Evolutionary conservation across 2,797 vertebrate species (phyloP).

Genomic region (Acipenser oxyrinchus): DNA sequence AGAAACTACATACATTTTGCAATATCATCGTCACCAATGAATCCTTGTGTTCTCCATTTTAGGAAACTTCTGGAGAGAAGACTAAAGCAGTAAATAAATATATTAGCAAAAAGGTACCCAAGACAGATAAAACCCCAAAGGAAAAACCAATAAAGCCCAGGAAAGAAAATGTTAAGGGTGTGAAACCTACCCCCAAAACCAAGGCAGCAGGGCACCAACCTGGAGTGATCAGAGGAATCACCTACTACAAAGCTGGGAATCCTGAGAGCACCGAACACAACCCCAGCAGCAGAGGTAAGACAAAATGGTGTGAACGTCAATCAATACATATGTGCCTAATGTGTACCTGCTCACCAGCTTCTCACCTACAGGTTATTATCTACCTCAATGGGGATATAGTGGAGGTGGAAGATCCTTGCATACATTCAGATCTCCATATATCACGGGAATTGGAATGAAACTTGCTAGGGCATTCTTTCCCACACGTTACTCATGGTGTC

Average conservation of each 20-base stretch:
- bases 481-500: too few relatives aligned
- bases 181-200: constrained; percentile 67
- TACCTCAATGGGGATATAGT: too few relatives aligned
- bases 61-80: constrained; percentile 68
- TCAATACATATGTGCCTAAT: too few relatives aligned
- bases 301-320: constrained; percentile 2
- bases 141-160: constrained; percentile 79
- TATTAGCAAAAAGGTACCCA: constrained; percentile 62
- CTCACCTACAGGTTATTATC: too few relatives aligned
- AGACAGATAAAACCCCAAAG: constrained; percentile 51
- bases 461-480: too few relatives aligned
- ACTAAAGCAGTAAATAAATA: constrained; percentile 59
- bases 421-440: too few relatives aligned
- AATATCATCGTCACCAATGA: not conserved
- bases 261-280: constrained; percentile 41
- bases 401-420: too few relatives aligned
- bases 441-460: too few relatives aligned
- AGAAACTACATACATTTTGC: too few relatives aligned
- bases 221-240: constrained; percentile 78
- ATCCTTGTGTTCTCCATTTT: constrained; percentile 25
- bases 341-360: too few relatives aligned
- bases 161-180: constrained; percentile 54
- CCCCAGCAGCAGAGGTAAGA: constrained; percentile 55
- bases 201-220: constrained; percentile 66
- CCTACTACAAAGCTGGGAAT: constrained; percentile 85